Base-by-base conservation (phyloP, 2,113 vertebrate genomes). In the Mirza zaza region DNA sequence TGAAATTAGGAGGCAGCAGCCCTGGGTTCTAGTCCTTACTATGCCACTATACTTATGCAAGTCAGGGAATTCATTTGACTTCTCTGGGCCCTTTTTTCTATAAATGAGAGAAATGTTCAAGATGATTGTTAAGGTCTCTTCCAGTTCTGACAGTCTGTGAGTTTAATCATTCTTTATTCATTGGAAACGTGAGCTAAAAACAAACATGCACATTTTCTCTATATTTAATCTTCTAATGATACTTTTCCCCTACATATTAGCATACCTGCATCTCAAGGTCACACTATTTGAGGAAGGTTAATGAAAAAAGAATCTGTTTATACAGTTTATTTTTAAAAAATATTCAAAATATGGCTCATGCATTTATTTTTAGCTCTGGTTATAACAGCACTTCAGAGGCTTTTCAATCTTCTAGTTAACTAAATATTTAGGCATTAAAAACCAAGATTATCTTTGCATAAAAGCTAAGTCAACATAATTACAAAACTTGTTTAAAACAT, bases 331-430 rank as follows among this genome's bases (percentile, higher is more conserved):
- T 79, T 96, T 91, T 91, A 0, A 89, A 97, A 96, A 87, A 80
- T 93, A 96, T 91, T 86, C n/a, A 55, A 8, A 83, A 95, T 52
- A 75, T 71, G 34, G 95, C 36, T 85, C 10, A 27, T 84, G 25
- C 21, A n/a, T 73, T 95, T 97, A 97, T 87, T 94, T 97, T 95
- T 90, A 96, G 57, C 27, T 86, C 59, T 91, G 34, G 48, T 94
- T 97, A 67, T 34, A 91, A 84, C 1, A 94, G 52, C 3, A 84
- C 25, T 75, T 91, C 50, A 55, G 65, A 96, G 32, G 12, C 39
- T 85, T 97, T 96, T 94, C 80, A 76, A 29, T 93, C 70, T 94
- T 89, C n/a, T 20, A 95, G 59, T 93, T 97, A 96, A 97, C 45
- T 97, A 94, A 96, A 91, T 91, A 97, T 96, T 91, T 85, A 94